Conservation (phyloP, 2,113 vertebrate species). For the Etheostoma cragini region DNA sequence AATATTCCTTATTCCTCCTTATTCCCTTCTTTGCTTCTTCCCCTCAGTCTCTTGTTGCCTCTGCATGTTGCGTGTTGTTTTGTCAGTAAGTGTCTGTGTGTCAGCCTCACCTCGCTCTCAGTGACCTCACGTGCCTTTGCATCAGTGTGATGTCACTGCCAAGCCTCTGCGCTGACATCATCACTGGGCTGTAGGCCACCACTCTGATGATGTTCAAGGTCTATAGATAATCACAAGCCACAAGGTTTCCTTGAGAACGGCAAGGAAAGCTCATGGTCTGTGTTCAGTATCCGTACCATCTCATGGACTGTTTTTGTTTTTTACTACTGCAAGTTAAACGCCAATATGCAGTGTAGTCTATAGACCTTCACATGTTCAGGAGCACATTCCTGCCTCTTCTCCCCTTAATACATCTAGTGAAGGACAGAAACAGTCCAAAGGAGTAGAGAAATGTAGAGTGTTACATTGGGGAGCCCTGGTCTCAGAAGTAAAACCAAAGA, state of each 20-base stretch:
- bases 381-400: slow-evolving; percentile 4
- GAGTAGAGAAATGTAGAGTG: slow-evolving; percentile 31
- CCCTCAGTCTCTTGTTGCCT: slow-evolving; percentile 53
- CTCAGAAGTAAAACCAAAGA: neutral
- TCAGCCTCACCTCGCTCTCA: slow-evolving; percentile 10
- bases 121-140: slow-evolving; percentile 41
- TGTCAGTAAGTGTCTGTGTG: slow-evolving; percentile 54
- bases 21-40: slow-evolving; percentile 55
- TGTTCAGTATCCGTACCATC: neutral
- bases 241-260: slow-evolving; percentile 9
- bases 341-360: slow-evolving; percentile 44
- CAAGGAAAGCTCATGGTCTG: slow-evolving; percentile 14
- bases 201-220: slow-evolving; percentile 47
- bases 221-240: slow-evolving; percentile 57
- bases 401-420: neutral
- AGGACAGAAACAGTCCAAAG: slow-evolving; percentile 26
- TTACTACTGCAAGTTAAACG: slow-evolving; percentile 6
- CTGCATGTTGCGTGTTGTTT: slow-evolving; percentile 77
- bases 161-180: slow-evolving; percentile 56
- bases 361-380: slow-evolving; percentile 56
- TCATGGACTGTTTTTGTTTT: neutral
- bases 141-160: slow-evolving; percentile 56
- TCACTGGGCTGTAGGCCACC: slow-evolving; percentile 35
- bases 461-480: neutral
- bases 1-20: slow-evolving; percentile 56